Evolutionary conservation across 2,113 vertebrate genomes (phyloP).

Genomic region (Cyphomyrus plagiostoma): DNA sequence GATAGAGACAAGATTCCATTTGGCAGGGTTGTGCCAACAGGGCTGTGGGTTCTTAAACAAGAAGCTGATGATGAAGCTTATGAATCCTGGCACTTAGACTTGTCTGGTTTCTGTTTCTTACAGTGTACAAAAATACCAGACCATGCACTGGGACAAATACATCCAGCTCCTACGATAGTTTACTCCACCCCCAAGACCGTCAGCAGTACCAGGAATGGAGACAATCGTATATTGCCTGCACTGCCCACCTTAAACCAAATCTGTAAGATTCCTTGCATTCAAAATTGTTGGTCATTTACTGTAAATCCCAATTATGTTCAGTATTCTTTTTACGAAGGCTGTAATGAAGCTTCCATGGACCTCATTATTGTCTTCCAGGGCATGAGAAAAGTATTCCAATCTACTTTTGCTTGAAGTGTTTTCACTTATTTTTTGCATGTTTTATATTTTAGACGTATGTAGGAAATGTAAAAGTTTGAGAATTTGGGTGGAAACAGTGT

Average conservation of each 20-base stretch:
- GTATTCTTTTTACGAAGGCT: neutral
- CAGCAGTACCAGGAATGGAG: neutral
- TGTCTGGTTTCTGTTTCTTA: slow-evolving; percentile 41
- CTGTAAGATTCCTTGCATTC: neutral
- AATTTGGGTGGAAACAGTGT: slow-evolving; percentile 27
- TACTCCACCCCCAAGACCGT: neutral
- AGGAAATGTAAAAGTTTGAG: slow-evolving; percentile 55
- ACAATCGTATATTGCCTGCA: neutral
- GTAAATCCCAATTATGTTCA: neutral
- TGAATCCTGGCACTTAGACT: slow-evolving; percentile 54
- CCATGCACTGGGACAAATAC: slow-evolving; percentile 30
- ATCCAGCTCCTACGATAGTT: neutral
- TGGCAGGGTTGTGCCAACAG: slow-evolving; percentile 51
- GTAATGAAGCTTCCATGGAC: neutral
- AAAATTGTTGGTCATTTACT: neutral
- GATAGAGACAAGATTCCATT: slow-evolving; percentile 47
- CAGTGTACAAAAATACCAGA: slow-evolving; percentile 20
- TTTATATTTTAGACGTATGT: slow-evolving; percentile 50
- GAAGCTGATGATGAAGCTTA: slow-evolving; percentile 47
- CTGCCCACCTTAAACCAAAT: neutral
- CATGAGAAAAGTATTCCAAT: neutral
- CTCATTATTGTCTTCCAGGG: neutral
- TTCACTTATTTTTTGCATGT: slow-evolving; percentile 38
- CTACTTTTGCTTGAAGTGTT: neutral
- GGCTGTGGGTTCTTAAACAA: slow-evolving; percentile 6